These are phyloP conservation scores for Cyprinodon variegatus DNA, from an alignment of 2,113 vertebrate species.

Conservation along the genomic window DNA sequence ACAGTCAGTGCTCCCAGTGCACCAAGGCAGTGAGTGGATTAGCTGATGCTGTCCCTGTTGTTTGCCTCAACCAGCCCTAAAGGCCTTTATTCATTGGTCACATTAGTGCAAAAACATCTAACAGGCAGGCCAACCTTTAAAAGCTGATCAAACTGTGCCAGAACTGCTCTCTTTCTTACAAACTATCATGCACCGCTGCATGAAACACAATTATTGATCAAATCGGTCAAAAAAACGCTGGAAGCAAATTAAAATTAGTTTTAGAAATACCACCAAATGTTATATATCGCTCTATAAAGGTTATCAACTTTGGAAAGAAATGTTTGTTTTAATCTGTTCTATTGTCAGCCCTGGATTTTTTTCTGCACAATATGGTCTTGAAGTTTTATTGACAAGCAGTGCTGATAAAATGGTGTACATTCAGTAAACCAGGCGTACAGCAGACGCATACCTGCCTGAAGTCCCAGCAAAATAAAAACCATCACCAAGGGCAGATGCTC, in stretches of 20 bases:
- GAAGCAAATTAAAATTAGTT: background rate
- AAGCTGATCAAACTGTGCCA: too few species aligned
- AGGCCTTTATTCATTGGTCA: too few species aligned
- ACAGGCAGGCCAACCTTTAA: too few species aligned
- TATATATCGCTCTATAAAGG: constrained; percentile 2
- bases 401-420: constrained; percentile 32
- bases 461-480: constrained; percentile 51
- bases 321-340: constrained; percentile 2
- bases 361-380: background rate
- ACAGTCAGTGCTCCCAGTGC: too few species aligned
- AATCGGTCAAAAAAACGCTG: background rate
- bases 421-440: constrained; percentile 62
- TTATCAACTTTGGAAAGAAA: constrained; percentile 1
- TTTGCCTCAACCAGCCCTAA: too few species aligned
- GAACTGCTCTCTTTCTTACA: too few species aligned
- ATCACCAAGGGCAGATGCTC: constrained; percentile 56
- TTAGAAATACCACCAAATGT: background rate
- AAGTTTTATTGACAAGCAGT: constrained; percentile 5
- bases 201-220: background rate
- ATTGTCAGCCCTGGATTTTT: constrained; percentile 9
- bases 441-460: constrained; percentile 41
- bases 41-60: too few species aligned
- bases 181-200: too few species aligned
- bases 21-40: too few species aligned
- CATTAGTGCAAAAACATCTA: too few species aligned